Conservation (phyloP, 92 coral and sea anemone species). For the Porites rus region DNA sequence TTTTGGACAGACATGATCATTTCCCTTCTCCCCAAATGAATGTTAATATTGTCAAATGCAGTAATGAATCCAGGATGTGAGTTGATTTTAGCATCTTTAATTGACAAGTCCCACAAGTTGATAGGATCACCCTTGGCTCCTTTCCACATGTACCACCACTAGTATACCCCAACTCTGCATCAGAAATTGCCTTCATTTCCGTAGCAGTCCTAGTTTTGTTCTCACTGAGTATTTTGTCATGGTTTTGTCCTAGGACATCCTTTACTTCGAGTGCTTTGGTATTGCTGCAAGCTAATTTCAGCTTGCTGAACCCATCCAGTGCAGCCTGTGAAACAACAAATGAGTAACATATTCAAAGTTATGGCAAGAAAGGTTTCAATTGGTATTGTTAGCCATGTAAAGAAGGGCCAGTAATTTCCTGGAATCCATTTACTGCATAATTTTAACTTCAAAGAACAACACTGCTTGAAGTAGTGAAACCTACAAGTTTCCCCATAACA, state of each 20-base stretch:
- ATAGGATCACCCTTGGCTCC: conserved; percentile 14
- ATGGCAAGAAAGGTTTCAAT: not conserved
- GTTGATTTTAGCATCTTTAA: not conserved
- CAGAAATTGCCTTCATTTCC: conserved; percentile 8
- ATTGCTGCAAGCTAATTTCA: conserved; percentile 66
- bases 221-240: conserved; percentile 52
- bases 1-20: conserved; percentile 34
- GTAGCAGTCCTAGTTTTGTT: conserved; percentile 35
- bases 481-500: not conserved
- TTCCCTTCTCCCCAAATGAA: conserved; percentile 16
- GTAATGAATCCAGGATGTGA: conserved; percentile 48
- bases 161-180: conserved; percentile 2
- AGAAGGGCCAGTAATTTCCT: not conserved
- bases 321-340: conserved; percentile 33
- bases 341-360: not conserved
- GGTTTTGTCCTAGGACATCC: conserved; percentile 57
- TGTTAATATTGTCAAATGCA: conserved; percentile 46
- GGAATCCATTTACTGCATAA: not conserved
- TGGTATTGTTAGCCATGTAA: not conserved
- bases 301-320: conserved; percentile 54
- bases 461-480: not conserved
- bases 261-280: conserved; percentile 45
- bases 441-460: not conserved
- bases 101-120: not conserved
- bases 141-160: conserved; percentile 10